phyloP scores from a whole-genome alignment of 1,140 invertebrate species.

The Apis cerana region DNA sequence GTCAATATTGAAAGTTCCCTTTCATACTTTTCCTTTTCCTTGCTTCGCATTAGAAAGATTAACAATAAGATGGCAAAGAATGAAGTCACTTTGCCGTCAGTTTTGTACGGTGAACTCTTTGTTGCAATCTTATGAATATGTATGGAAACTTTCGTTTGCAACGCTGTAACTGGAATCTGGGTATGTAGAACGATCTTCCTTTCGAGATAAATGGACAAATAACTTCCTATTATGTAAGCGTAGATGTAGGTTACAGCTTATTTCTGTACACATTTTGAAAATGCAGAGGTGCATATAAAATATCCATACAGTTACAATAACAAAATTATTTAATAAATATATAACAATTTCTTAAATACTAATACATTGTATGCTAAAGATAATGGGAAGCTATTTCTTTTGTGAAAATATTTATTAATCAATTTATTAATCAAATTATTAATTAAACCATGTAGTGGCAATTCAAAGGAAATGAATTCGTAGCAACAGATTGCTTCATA shows the following conservation, averaged over 20 bases:
- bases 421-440: neutral
- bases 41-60: neutral
- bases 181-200: slow-evolving; percentile 54
- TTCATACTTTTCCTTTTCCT: neutral
- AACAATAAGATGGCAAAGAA: slow-evolving; percentile 10
- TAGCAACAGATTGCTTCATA: neutral
- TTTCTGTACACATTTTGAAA: neutral
- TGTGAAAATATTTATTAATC: neutral
- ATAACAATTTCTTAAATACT: no score
- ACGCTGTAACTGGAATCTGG: slow-evolving; percentile 27
- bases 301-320: no score
- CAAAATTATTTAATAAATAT: neutral
- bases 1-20: neutral
- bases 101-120: slow-evolving; percentile 37
- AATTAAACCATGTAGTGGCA: neutral
- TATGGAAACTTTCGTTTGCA: slow-evolving; percentile 47
- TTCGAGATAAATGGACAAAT: slow-evolving; percentile 49
- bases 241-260: neutral
- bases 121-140: slow-evolving; percentile 62
- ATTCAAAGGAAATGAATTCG: neutral
- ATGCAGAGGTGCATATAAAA: no score
- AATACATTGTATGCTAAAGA: neutral
- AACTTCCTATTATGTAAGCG: slow-evolving; percentile 43
- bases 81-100: slow-evolving; percentile 23
- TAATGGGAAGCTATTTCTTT: neutral